Conservation (phyloP, 2,888 invertebrate species). For the Stramonita haemastoma region DNA sequence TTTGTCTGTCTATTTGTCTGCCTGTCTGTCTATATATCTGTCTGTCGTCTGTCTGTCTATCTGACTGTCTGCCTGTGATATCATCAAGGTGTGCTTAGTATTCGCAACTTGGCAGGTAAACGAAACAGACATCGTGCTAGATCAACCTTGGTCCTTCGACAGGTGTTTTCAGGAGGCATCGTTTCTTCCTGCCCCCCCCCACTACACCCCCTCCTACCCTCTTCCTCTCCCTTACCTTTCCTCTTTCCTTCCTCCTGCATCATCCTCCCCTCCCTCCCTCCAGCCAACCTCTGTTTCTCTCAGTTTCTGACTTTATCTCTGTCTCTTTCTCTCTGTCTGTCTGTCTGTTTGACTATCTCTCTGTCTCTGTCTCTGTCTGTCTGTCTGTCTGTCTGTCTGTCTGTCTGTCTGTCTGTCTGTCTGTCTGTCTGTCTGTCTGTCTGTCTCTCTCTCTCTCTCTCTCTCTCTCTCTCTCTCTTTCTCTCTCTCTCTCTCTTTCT, state of each 20-base stretch:
- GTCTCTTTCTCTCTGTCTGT: background rate
- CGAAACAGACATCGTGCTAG: too few species aligned
- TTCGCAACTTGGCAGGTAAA: too few species aligned
- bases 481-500: background rate
- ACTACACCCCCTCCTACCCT: background rate
- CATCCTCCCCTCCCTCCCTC: background rate
- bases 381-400: background rate
- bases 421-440: background rate
- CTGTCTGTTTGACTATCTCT: background rate
- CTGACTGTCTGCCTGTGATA: too few species aligned
- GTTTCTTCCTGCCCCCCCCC: too few species aligned
- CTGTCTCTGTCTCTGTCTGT: background rate
- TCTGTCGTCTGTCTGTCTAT: too few species aligned
- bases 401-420: background rate
- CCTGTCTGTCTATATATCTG: too few species aligned
- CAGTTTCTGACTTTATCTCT: background rate
- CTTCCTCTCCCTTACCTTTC: background rate
- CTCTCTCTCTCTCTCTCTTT: background rate
- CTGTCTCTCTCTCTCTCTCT: background rate
- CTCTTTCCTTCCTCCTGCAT: background rate
- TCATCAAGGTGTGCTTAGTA: too few species aligned
- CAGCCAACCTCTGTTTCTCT: background rate
- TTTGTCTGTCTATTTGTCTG: too few species aligned
- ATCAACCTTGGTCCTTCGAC: too few species aligned
- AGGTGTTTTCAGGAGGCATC: too few species aligned